Evolutionary conservation across 2,888 invertebrate species (phyloP).

Genomic region (Eupithecia inturbata): DNA sequence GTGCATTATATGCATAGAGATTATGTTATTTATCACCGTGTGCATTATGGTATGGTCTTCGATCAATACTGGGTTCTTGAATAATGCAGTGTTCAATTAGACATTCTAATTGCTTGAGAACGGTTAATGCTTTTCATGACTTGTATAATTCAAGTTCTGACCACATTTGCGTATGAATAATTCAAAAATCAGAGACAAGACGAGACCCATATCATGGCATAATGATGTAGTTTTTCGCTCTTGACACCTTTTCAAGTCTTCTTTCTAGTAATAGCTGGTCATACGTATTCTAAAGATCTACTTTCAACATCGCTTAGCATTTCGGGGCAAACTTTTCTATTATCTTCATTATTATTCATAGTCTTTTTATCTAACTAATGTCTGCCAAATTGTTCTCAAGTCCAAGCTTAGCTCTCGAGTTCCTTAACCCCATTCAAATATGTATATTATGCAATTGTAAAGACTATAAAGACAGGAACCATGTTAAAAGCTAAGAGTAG

Average conservation of each 20-base stretch:
- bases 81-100: constrained; percentile 10
- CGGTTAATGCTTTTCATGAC: constrained; percentile 6
- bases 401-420: constrained; percentile 7
- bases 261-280: not conserved
- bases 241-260: not conserved
- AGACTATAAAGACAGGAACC: constrained; percentile 4
- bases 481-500: constrained; percentile 6
- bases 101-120: constrained; percentile 8
- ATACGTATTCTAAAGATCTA: not conserved
- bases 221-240: not conserved
- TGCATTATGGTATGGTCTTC: constrained; percentile 8
- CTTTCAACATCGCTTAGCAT: constrained; percentile 24
- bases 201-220: not conserved
- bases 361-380: not conserved
- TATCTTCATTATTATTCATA: constrained; percentile 23
- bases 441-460: constrained; percentile 9
- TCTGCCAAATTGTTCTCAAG: constrained; percentile 13
- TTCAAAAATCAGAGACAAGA: not conserved
- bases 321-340: constrained; percentile 9
- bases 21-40: constrained; percentile 19
- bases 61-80: constrained; percentile 15
- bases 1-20: constrained; percentile 25
- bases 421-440: constrained; percentile 25
- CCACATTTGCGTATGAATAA: not conserved
- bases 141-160: not conserved